These are phyloP conservation scores for Monodelphis domestica DNA, from an alignment of 2,797 vertebrate genomes.

Conservation along the genomic window DNA sequence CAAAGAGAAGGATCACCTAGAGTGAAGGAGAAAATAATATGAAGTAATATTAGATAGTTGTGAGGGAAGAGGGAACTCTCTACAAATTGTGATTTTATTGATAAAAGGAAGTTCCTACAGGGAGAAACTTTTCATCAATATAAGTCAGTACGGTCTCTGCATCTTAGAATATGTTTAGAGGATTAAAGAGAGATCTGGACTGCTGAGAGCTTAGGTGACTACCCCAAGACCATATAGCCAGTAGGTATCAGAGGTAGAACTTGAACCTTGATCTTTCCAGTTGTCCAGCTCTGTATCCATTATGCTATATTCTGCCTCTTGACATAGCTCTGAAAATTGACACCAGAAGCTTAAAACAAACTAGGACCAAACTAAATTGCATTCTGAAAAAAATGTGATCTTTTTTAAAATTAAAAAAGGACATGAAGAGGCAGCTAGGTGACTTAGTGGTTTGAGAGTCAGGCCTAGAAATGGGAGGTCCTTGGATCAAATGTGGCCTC, in stretches of 20 bases:
- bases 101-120: background rate
- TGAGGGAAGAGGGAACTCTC: background rate
- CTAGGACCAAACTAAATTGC: background rate
- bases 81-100: background rate
- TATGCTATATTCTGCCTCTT: background rate
- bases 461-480: too few species aligned
- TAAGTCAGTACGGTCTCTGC: background rate
- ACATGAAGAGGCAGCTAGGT: too few species aligned
- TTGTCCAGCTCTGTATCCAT: background rate
- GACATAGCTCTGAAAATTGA: background rate
- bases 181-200: background rate
- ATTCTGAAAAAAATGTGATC: conserved; percentile 3
- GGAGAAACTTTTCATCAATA: background rate
- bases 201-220: background rate
- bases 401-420: background rate
- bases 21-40: background rate
- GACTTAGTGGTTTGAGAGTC: too few species aligned
- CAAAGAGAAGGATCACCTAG: background rate
- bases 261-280: background rate
- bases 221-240: too few species aligned
- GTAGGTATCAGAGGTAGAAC: background rate
- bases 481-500: too few species aligned
- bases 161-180: background rate
- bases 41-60: background rate
- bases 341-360: background rate